Evolutionary conservation across 1,140 invertebrate species (phyloP).

Genomic region (Bombus fervidus): DNA sequence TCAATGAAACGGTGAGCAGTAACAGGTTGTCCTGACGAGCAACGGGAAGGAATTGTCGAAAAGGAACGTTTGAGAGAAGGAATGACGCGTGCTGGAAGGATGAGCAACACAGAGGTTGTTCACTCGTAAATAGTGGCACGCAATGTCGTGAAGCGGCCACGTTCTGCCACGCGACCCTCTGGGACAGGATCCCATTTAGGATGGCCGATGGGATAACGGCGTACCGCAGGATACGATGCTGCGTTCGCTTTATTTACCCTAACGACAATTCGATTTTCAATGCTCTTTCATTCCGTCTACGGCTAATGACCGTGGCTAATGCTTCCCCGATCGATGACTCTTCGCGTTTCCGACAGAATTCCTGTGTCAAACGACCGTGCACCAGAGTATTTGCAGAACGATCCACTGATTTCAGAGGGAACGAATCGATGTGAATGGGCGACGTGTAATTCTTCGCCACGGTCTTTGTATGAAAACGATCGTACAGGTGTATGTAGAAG

Average conservation of each 20-base stretch:
- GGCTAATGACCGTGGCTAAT: constrained; percentile 54
- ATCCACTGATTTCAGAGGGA: background rate
- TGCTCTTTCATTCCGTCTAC: constrained; percentile 12
- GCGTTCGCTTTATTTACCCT: constrained; percentile 38
- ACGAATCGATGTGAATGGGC: background rate
- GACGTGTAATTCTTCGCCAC: too few species aligned
- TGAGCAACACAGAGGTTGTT: constrained; percentile 43
- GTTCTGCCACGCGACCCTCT: constrained; percentile 59
- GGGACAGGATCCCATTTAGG: constrained; percentile 59
- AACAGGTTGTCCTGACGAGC: constrained; percentile 33
- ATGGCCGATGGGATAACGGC: constrained; percentile 44
- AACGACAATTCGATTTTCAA: constrained; percentile 60
- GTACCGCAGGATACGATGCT: constrained; percentile 50
- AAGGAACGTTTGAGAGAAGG: constrained; percentile 8
- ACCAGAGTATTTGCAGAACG: background rate
- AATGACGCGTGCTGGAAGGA: constrained; percentile 47
- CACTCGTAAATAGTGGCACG: constrained; percentile 63
- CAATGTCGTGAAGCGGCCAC: constrained; percentile 53
- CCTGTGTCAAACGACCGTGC: background rate
- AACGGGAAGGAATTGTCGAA: constrained; percentile 22
- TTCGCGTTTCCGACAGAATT: constrained; percentile 11
- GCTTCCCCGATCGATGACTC: constrained; percentile 49
- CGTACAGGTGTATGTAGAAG: too few species aligned
- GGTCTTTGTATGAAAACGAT: too few species aligned
- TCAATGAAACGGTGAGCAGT: background rate